Evolutionary conservation across 2,113 vertebrate species (phyloP).

Genomic region (Malurus cyaneus): DNA sequence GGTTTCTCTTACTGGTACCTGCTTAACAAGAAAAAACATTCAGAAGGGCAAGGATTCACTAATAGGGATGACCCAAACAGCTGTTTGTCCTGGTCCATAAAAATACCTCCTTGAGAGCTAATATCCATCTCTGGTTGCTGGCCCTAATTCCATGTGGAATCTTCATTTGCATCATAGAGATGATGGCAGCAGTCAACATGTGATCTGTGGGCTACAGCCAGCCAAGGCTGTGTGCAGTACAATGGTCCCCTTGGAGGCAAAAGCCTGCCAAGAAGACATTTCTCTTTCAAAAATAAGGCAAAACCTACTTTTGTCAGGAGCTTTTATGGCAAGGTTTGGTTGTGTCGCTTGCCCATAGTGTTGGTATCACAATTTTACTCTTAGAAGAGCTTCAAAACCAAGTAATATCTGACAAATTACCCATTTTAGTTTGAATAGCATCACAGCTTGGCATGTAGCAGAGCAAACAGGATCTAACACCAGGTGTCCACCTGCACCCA

Average conservation of each 20-base stretch:
- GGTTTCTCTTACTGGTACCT: background rate
- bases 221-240: background rate
- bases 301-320: background rate
- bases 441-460: background rate
- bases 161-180: background rate
- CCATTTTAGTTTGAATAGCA: background rate
- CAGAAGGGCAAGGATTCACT: background rate
- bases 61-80: background rate
- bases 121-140: background rate
- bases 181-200: accelerated
- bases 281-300: background rate
- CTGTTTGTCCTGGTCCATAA: background rate
- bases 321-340: background rate
- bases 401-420: background rate
- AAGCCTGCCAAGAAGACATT: background rate
- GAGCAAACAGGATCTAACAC: background rate
- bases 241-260: background rate
- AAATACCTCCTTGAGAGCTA: background rate
- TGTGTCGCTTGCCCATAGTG: background rate
- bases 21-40: background rate
- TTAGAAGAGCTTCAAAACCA: background rate
- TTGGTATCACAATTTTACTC: background rate
- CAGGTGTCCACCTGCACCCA: background rate
- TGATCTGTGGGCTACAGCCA: background rate
- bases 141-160: background rate